Conservation (phyloP, 2,888 invertebrate species). For the Autographa pulchrina region DNA sequence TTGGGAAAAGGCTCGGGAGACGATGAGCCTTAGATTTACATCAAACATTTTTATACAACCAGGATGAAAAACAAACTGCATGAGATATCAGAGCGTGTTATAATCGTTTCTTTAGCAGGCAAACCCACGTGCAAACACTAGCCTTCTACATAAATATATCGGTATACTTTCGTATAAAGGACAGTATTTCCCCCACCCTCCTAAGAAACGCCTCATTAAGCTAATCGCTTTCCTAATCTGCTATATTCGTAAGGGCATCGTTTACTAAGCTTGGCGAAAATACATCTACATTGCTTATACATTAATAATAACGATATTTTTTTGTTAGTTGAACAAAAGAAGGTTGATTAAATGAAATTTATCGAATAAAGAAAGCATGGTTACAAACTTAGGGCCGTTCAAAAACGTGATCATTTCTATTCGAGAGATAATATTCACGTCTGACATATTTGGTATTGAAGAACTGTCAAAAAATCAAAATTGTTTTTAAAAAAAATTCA, state of each 20-base stretch:
- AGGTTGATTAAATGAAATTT: neutral
- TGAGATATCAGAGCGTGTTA: neutral
- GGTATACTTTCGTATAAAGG: conserved; percentile 9
- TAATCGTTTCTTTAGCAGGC: neutral
- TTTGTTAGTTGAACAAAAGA: neutral
- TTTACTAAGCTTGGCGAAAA: neutral
- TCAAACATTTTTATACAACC: neutral
- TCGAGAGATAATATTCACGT: too few species aligned
- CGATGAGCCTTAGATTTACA: too few species aligned
- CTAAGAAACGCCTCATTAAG: conserved; percentile 40
- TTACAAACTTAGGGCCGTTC: too few species aligned
- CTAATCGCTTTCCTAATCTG: conserved; percentile 38
- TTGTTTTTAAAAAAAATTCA: too few species aligned
- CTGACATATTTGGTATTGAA: too few species aligned
- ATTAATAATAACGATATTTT: too few species aligned
- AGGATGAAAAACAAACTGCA: neutral
- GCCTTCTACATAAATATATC: conserved; percentile 3
- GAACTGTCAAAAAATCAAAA: too few species aligned
- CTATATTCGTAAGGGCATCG: neutral
- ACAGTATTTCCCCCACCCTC: conserved; percentile 23
- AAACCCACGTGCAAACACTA: neutral
- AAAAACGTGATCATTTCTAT: too few species aligned
- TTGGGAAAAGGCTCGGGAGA: too few species aligned
- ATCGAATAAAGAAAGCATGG: neutral
- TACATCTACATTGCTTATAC: neutral